Evolutionary conservation across 2,797 vertebrate species (phyloP), one percentile per base, ranked within the genome.

Genomic region (Clarias fuscus): DNA sequence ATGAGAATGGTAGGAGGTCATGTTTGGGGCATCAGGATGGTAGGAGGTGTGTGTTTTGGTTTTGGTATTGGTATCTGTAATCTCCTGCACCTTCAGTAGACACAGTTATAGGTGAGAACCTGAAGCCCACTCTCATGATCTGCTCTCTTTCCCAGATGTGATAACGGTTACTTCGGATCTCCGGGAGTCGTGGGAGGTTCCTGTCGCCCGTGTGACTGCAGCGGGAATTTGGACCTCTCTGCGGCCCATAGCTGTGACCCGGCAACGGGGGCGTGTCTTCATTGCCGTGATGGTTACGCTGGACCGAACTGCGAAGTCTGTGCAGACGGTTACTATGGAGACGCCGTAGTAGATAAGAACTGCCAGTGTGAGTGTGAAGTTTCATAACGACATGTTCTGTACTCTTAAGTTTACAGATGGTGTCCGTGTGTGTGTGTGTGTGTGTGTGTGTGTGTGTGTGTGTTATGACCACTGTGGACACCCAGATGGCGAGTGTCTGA

Each of bases 141-240:
- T n/a, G 40, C n/a, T 87, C 70, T 83, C 77, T 83, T 6, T 61
- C 87, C 70, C 91, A 99, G 98, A 91, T 99, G 98, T 93, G 94
- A 96, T 85, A 97, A 97, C 78, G 98, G 98, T 78, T 98, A 96
- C 95, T 97, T 95, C 56, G 98, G 98, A 83, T 95, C 94, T 85
- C 97, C 98, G 82, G 82, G 89, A 3, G 89, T 95, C 90, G 96
- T 96, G 22, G 97, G 98, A n/a, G 95, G 95, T 88, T 97, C 92
- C 0, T 99, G 98, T 92, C 95, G 95, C 88, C 97, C 94, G 1
- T 99, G 98, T 90, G 93, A 93, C 14, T 99, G 98, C 94, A 96
- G 96, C 89, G 94, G 93, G 90, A 99, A 99, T 94, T 96, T 99
- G 92, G 97, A 99, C 93, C 94, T 96, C 84, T 96, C 96, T 20